Base-by-base conservation (phyloP, 2,888 invertebrate genomes). In the Aelia acuminata region DNA sequence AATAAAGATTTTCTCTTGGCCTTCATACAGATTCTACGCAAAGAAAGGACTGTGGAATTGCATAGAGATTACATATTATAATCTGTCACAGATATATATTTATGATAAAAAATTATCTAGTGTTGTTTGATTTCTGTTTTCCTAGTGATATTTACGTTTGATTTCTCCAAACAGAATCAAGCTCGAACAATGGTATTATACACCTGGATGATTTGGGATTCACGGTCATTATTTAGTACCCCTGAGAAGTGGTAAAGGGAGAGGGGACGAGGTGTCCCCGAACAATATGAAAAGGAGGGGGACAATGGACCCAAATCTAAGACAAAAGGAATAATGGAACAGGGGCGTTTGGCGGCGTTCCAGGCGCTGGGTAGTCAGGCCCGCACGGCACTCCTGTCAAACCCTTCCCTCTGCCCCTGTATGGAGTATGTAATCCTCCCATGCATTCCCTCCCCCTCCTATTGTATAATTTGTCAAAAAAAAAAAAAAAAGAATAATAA, bases 321-420 rank as follows among this genome's bases (percentile, higher is more conserved):
- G 70, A 70, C 70, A 70, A 70, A 35, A 20, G 70, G 70, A 11
- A 35, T 70, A 31, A 31, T 26, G 31, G 70, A 70, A 70, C 70
- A 70, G 31, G 20, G 70, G 26, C 13, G 31, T 4, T 11, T 70
- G 70, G 70, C 70, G 3, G 20, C 35, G 13, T 31, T 26, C 70
- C 70, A 70, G 70, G 35, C 31, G 70, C 70, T 70, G 70, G 70
- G 10, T 70, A 70, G 53, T 5, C 8, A 3, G 20, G 35, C 70
- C 70, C 70, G 70, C 35, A 70, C 70, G 11, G 70, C 70, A 35
- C 70, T 70, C 70, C 70, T 70, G 70, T 70, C 70, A 35, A 26
- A 70, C 70, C 70, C 63, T 31, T 3, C 15, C 4, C 10, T 70
- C 70, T 70, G 11, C 70, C 70, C 70, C 70, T 35, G 11, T 35